phyloP scores from a whole-genome alignment of 1,140 invertebrate species.

The Drosophila willistoni region DNA sequence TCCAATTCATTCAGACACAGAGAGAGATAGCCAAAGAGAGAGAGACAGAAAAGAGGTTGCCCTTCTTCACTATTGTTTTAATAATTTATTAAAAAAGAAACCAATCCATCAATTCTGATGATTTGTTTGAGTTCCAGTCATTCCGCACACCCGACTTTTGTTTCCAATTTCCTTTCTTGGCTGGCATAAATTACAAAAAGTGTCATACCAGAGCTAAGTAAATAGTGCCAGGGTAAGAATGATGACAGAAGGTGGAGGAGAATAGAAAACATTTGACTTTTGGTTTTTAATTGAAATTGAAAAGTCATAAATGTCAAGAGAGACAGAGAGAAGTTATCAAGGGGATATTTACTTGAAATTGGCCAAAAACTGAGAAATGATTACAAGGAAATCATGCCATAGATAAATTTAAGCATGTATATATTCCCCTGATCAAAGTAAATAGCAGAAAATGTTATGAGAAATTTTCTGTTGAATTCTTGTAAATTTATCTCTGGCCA shows the following conservation, averaged over 20 bases:
- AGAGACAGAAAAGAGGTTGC: not conserved
- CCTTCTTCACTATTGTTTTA: slow-evolving; percentile 48
- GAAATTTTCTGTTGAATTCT: slow-evolving; percentile 9
- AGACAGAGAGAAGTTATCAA: not conserved
- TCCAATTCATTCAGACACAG: not conserved
- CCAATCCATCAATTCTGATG: slow-evolving; percentile 61
- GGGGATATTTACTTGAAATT: not conserved
- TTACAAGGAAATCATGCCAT: not conserved
- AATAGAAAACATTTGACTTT: slow-evolving; percentile 6
- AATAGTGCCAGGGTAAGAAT: not conserved
- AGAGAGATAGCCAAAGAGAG: too few relatives aligned
- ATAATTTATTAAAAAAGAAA: slow-evolving; percentile 67
- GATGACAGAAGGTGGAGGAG: not conserved
- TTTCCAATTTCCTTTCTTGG: slow-evolving; percentile 17
- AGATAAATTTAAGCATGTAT: not conserved
- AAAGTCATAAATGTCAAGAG: slow-evolving; percentile 33
- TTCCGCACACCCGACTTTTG: slow-evolving; percentile 32
- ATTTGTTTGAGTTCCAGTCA: slow-evolving; percentile 53
- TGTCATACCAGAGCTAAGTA: not conserved
- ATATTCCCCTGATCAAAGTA: not conserved
- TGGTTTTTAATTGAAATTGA: slow-evolving; percentile 58
- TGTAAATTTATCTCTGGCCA: slow-evolving; percentile 12
- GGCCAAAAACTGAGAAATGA: not conserved
- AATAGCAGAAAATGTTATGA: not conserved
- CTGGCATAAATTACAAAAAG: slow-evolving; percentile 2